Base-by-base conservation (phyloP, 2,797 vertebrate species). In the Masticophis lateralis region DNA sequence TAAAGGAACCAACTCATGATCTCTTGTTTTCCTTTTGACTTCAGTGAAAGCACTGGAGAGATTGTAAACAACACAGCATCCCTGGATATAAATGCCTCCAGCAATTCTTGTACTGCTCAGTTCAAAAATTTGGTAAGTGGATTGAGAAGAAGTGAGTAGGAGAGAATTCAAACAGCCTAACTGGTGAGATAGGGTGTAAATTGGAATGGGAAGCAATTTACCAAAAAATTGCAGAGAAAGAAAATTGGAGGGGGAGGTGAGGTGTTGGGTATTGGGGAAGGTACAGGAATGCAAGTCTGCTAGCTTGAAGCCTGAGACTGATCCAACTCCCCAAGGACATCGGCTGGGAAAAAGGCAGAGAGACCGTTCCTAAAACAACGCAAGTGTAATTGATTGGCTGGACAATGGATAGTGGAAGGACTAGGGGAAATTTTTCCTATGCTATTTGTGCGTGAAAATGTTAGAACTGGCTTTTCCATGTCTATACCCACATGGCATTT, bases 111-210 rank as follows among this genome's bases (percentile, higher is more conserved):
- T 59, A 98, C 98, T 0, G 99, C 99, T 92, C 98, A 98, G 94
- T 99, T 99, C 97, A 99, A 99, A 96, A 99, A 99, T 1, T 99
- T 99, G 99, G 99, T 99, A 95, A 92, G 98, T 96, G 11, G 53
- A 22, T 25, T n/a, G 2, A 11, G 56, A 0, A 0, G 0, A 18
- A 9, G 32, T 56, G 20, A n/a, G 22, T 14, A 43, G 53, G 56
- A 69, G 37, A 27, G 59, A 69, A 37, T 13, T 74, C 66, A 59
- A 27, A 9, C 32, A 32, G 9, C 37, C 11, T 9, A 51, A 18
- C 16, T 51, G 11, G 25, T n/a, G 20, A 27, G 2, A 27, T 47
- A 57, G 43, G 12, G 32, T 88, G 22, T 11, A 12, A n/a, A 83
- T 69, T 69, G 61, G 32, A 25, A 37, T 43, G n/a, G 27, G 69